A percentile compares a stretch with the other conserved stretches of the same genome.
These are phyloP conservation scores for Xiphorhynchus erythropygius DNA, from an alignment of 2,797 vertebrate genomes.

Conservation along the genomic window DNA sequence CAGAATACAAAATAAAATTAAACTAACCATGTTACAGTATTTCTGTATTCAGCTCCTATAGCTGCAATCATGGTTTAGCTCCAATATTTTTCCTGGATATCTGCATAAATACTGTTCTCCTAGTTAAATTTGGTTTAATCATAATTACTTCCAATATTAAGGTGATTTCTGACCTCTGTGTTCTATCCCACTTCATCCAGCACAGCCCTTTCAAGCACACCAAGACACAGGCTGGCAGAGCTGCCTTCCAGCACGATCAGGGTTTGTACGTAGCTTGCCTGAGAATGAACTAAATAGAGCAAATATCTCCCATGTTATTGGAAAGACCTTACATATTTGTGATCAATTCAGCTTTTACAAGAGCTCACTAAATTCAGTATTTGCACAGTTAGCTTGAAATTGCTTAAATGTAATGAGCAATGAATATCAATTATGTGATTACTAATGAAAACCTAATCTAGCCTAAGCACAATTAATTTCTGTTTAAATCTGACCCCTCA, in stretches of 20 bases:
- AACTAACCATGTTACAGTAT: not conserved
- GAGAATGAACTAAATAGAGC: not conserved
- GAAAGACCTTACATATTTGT: not conserved
- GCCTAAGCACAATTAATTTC: conserved; percentile 51
- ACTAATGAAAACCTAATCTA: conserved; percentile 49
- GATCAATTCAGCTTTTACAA: not conserved
- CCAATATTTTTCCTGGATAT: not conserved
- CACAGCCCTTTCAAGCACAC: not conserved
- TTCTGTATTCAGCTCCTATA: not conserved
- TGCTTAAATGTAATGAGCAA: conserved; percentile 23
- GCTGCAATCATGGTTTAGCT: not conserved
- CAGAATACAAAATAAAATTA: not conserved
- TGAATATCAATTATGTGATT: conserved; percentile 39
- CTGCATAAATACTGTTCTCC: not conserved
- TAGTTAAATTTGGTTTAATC: not conserved
- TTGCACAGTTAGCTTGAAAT: conserved; percentile 35
- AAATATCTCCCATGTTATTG: not conserved
- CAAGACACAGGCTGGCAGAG: not conserved
- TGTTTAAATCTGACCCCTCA: conserved; percentile 22
- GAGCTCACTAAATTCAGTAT: not conserved
- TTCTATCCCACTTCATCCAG: not conserved
- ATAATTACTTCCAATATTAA: not conserved
- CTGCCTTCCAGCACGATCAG: not conserved
- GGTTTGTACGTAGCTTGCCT: not conserved
- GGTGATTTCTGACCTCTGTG: not conserved